These are phyloP conservation scores for Aleiodes sp. DNA, from an alignment of 1,140 invertebrate genomes.

Conservation along the genomic window DNA sequence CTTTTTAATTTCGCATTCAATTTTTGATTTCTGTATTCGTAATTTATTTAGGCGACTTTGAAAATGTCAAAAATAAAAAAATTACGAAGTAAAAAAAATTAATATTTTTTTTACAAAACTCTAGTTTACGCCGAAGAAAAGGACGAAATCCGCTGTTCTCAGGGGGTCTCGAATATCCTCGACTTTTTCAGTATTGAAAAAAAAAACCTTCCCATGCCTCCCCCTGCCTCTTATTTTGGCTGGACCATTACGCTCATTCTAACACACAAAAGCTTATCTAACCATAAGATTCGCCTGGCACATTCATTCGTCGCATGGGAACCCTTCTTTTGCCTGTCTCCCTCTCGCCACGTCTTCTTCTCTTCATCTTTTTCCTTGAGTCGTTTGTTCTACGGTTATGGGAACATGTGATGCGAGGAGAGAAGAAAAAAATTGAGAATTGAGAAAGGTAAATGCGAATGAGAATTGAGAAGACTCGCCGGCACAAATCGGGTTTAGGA, in stretches of 20 bases:
- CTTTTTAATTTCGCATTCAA: too few relatives aligned
- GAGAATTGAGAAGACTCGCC: slow-evolving; percentile 30
- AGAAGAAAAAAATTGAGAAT: neutral
- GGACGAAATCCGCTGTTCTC: slow-evolving; percentile 3
- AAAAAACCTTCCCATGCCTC: slow-evolving; percentile 16
- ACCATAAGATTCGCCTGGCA: slow-evolving; percentile 51
- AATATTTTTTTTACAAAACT: too few relatives aligned
- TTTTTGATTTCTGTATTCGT: too few relatives aligned
- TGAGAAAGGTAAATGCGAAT: neutral
- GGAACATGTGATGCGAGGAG: slow-evolving; percentile 39
- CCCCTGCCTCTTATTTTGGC: slow-evolving; percentile 25
- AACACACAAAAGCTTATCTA: slow-evolving; percentile 56
- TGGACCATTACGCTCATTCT: slow-evolving; percentile 18
- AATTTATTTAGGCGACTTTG: too few relatives aligned
- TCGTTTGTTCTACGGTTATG: slow-evolving; percentile 50
- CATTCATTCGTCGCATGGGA: slow-evolving; percentile 37
- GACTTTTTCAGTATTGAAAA: neutral
- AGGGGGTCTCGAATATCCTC: slow-evolving; percentile 14
- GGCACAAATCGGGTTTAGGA: slow-evolving; percentile 61
- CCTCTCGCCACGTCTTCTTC: slow-evolving; percentile 20
- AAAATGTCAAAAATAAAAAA: too few relatives aligned
- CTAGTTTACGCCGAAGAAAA: too few relatives aligned
- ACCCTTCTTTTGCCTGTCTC: slow-evolving; percentile 15
- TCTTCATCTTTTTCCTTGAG: neutral
- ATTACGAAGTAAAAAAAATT: too few relatives aligned